Percentiles rank a stretch among this genome's conserved stretches.
These are phyloP conservation scores for Pseudochirops corinnae DNA, from an alignment of 2,797 vertebrate species.

Conservation along the genomic window DNA sequence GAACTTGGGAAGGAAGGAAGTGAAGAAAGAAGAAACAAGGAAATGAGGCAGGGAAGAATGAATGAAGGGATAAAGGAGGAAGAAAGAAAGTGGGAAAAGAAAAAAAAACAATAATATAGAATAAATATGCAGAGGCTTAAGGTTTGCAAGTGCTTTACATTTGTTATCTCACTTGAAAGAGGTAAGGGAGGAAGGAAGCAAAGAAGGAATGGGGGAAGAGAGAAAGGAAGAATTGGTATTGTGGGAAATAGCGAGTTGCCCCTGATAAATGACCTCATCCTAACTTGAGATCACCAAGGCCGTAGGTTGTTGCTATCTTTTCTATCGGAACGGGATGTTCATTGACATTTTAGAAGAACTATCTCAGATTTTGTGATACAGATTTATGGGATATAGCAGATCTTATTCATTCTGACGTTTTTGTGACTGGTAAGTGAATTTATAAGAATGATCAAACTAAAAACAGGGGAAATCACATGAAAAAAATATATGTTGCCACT, in stretches of 20 bases:
- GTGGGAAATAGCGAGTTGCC: not conserved
- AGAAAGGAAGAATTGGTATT: not conserved
- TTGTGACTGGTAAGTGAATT: constrained; percentile 38
- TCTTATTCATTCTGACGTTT: constrained; percentile 39
- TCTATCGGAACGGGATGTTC: constrained; percentile 1
- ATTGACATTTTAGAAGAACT: constrained; percentile 13
- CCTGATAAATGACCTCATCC: not conserved
- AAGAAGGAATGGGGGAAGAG: not conserved
- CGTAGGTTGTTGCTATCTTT: not conserved
- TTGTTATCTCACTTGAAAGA: not conserved
- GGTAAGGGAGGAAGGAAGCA: not conserved
- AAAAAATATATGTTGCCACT: constrained; percentile 2
- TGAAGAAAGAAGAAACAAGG: not conserved
- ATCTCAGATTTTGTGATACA: not conserved
- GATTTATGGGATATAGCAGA: not conserved
- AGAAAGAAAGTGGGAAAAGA: not conserved
- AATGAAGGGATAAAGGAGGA: not conserved
- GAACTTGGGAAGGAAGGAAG: not conserved
- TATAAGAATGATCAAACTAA: constrained; percentile 30
- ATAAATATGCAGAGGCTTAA: not conserved
- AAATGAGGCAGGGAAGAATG: not conserved
- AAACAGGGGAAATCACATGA: not conserved
- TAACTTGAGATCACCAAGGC: not conserved
- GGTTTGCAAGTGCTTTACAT: constrained; percentile 14
- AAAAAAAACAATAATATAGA: constrained; percentile 4